Base-by-base conservation (phyloP, 2,888 invertebrate species). In the Xanthorhoe designata region DNA sequence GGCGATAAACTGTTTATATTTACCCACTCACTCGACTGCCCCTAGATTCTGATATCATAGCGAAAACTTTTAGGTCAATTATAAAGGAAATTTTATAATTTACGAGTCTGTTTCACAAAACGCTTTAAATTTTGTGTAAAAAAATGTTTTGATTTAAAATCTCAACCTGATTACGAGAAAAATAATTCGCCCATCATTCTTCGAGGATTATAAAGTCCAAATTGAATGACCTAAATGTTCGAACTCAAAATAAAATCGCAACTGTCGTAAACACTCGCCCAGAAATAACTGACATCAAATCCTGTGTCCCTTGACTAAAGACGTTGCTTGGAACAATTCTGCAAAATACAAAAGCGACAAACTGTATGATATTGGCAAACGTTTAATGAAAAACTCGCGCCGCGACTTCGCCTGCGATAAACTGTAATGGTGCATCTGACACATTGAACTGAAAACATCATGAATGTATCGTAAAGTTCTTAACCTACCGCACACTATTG, bases 161-260 rank as follows among this genome's bases (percentile, higher is more conserved):
- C 38, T 59, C 54, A 59, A 60, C 59, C 61, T 65, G 61, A 61
- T 62, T 55, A 55, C 49, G 52, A 24, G 17, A 54, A 38, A 55
- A 51, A 61, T 68, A 61, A 64, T 52, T 61, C 29, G 52, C 9
- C 49, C 64, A 59, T 63, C 45, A 42, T n/a, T 66, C 54, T 66
- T 64, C 47, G 49, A 59, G 49, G 19, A 55, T 62, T 62, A 59
- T 47, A 58, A 17, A 56, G 38, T 19, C 51, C 56, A 32, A 58
- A 61, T 66, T 57, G 35, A 56, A 64, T 64, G 61, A 68, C 68
- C 68, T 17, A 19, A 68, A 65, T 65, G 54, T 61, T 57, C 53
- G 52, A 61, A 56, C 61, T 53, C 19, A 29, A 64, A 68, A 68
- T 65, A 68, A 68, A 59, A 62, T 56, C 18, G 63, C 49, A 52